Percentiles rank a stretch among this genome's conserved stretches.
Conservation (phyloP, 2,113 vertebrate species). For the Mungos mungo region DNA sequence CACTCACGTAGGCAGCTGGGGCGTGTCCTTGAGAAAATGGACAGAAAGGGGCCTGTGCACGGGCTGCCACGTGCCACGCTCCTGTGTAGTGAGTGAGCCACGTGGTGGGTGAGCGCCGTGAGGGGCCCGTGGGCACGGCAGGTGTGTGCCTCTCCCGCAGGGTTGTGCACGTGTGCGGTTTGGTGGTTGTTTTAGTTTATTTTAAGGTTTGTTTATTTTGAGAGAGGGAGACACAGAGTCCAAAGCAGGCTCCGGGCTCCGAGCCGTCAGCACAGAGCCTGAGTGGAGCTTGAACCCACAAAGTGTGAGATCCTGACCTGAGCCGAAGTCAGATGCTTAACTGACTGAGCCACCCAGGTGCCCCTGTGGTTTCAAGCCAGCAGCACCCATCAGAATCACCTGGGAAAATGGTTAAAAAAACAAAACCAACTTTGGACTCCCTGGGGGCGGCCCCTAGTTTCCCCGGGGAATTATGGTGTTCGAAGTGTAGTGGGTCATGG, state of each 20-base stretch:
- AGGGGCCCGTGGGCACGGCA: too few species aligned
- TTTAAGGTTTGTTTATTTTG: too few species aligned
- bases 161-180: neutral
- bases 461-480: neutral
- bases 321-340: too few species aligned
- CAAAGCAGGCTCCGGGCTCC: too few species aligned
- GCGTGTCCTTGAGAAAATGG: neutral
- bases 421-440: neutral
- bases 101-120: neutral
- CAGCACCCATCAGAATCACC: neutral
- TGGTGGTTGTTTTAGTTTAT: too few species aligned
- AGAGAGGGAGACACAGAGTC: too few species aligned
- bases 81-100: neutral
- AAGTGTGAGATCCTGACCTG: too few species aligned
- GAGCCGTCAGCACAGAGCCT: too few species aligned
- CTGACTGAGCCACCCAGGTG: too few species aligned
- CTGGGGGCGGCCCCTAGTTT: neutral
- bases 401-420: neutral
- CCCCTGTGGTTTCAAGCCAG: neutral
- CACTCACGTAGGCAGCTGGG: neutral
- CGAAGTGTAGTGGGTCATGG: neutral
- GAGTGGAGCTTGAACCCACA: too few species aligned
- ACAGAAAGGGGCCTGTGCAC: neutral
- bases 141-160: neutral
- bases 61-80: neutral